Evolutionary conservation across 2,888 invertebrate genomes (phyloP), one percentile per base, ranked within the genome.

Genomic region (Phalangium opilio): DNA sequence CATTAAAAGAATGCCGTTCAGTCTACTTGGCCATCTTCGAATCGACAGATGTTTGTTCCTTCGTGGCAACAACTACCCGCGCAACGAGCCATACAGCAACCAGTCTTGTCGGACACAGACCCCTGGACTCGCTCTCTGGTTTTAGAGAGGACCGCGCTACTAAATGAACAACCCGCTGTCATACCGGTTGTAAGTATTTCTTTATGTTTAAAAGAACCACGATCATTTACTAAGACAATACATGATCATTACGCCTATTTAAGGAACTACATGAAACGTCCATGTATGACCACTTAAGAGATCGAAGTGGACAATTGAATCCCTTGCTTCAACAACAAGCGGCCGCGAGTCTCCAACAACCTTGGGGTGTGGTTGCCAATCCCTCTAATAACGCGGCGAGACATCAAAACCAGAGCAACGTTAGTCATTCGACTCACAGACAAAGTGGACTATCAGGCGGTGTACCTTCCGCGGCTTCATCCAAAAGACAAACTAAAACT

Each of bases 41-140:
- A 12, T 38, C 72, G 83, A 15, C 84, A 83, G 67, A 80, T 84
- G 1, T 72, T 84, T 52, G 83, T 85, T 44, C 70, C 69, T 3
- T 82, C 83, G 1, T 85, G 84, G 83, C 81, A 83, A 61, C 83
- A 83, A 59, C 73, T 83, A 57, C 63, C 67, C 3, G 77, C 61
- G 18, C 54, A 55, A 46, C 53, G 62, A 43, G 49, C 61, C 5
- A 52, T 62, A 5, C 59, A 62, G 19, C 56, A 59, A 39, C 49
- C 49, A 35, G 58, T 60, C 15, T 55, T 64, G 18, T 55, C 64
- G 2, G 75, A 76, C 44, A 63, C 65, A 34, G 72, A 73, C 14
- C 76, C 78, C 56, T 81, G 80, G 80, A 75, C 78, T 50, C 74
- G 82, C 58, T 81, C 82, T 43, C 71, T 81, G 43, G 75, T 85